Evolutionary conservation across 2,888 invertebrate genomes (phyloP), one percentile per base, ranked within the genome.

Genomic region (Pammene aurita): DNA sequence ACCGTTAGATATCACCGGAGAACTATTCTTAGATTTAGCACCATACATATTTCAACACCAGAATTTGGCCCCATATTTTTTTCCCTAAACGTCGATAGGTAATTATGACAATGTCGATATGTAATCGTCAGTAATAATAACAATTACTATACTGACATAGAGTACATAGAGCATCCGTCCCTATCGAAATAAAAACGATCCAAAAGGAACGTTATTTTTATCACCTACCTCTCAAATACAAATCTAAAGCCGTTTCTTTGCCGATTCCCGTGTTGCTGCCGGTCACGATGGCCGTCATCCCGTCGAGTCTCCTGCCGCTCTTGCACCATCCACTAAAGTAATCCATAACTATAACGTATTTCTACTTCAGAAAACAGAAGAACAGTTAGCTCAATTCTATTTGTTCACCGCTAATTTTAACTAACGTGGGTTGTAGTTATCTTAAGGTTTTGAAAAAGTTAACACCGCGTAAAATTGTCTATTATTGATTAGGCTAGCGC

Each of bases 201-300:
- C 6, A 10, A 18, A 10, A 18, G 1, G 0, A 1, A 50, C 4
- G 14, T 46, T 16, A 14, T 11, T n/a, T n/a, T n/a, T 2, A 7
- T 34, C 13, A 67, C 70, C 72, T 77, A 93, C 93, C 93, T 79
- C 93, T 85, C 68, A 78, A 78, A 72, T 88, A 93, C 50, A 93
- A 79, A 78, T 95, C 95, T 72, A 86, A 78, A 0, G 93, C 94
- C 6, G 95, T 94, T 86, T 95, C 95, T 86, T 94, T 95, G 2
- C 96, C 96, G 72, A 96, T 95, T 9, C 96, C 96, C 6, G 94
- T 94, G 83, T 96, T 96, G 41, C 95, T 93, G 52, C 96, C 96
- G 0, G 93, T 93, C 4, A 93, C 83, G 7, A 93, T 80, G 2
- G 87, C 89, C 54, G 90, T 85, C 76, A 85, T 72, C 74, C 94